A percentile compares a stretch with the other conserved stretches of the same genome.
phyloP scores from a whole-genome alignment of 2,888 invertebrate species.

The Trachelus iudaicus region DNA sequence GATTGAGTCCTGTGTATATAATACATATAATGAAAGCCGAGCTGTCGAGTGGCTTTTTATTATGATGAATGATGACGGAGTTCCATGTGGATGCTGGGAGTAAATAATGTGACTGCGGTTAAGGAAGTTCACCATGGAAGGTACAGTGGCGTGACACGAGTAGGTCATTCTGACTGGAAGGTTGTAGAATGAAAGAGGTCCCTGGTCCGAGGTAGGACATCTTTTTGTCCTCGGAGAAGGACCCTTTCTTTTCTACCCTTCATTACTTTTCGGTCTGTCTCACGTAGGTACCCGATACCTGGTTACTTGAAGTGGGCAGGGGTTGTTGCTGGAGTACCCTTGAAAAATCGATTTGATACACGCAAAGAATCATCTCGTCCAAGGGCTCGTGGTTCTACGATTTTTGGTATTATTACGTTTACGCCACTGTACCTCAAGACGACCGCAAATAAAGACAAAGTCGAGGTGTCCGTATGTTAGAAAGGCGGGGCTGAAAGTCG shows the following conservation, averaged over 20 bases:
- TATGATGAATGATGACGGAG: conserved; percentile 41
- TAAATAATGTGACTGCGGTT: conserved; percentile 23
- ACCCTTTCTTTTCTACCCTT: not conserved
- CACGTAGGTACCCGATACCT: not conserved
- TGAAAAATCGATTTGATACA: not conserved
- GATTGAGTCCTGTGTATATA: not conserved
- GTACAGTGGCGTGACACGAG: not conserved
- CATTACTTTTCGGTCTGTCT: not conserved
- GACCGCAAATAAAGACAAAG: conserved; percentile 34
- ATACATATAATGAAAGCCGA: conserved; percentile 27
- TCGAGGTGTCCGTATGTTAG: conserved; percentile 12
- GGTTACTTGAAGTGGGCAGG: not conserved
- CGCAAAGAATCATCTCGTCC: not conserved
- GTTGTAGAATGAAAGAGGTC: not conserved
- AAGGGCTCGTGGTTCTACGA: not conserved
- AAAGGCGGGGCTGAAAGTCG: conserved; percentile 7
- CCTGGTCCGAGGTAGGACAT: not conserved
- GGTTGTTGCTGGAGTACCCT: not conserved
- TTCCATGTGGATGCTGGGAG: conserved; percentile 23
- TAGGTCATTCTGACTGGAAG: not conserved
- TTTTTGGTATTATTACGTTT: not conserved
- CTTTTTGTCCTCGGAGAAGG: not conserved
- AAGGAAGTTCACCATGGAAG: conserved; percentile 18
- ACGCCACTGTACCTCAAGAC: conserved; percentile 17
- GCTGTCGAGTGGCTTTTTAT: conserved; percentile 38